Conservation (phyloP, 2,797 vertebrate genomes). For the Darevskia nairensis region DNA sequence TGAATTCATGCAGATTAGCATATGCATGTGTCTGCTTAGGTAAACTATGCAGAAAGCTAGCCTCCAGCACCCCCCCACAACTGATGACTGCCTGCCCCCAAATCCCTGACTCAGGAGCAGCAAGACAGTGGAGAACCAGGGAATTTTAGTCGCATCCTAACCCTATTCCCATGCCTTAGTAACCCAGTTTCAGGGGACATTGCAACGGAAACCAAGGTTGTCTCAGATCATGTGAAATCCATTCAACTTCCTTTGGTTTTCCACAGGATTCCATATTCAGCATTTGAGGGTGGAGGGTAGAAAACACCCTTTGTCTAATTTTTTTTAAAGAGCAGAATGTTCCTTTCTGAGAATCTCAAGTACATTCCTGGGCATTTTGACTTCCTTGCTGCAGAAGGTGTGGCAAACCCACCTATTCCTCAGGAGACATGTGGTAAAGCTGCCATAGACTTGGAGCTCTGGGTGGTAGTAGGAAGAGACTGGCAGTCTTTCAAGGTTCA, state of each 20-base stretch:
- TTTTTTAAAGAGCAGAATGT: too few relatives aligned
- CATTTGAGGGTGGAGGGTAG: neutral
- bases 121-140: too few relatives aligned
- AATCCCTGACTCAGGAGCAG: neutral
- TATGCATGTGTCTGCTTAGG: neutral
- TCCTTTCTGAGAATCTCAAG: neutral
- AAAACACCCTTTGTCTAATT: neutral
- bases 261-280: too few relatives aligned
- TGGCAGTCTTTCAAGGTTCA: neutral
- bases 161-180: neutral
- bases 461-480: neutral
- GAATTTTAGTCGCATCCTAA: rapidly evolving
- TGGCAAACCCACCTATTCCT: neutral
- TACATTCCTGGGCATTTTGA: neutral
- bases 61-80: too few relatives aligned
- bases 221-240: neutral
- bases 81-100: neutral
- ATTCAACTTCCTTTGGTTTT: neutral
- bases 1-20: neutral
- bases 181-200: neutral
- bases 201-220: neutral
- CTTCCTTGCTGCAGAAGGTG: neutral
- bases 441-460: neutral
- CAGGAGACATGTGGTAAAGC: neutral
- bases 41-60: too few relatives aligned